A percentile compares a stretch with the other conserved stretches of the same genome.
Evolutionary conservation across 1,140 invertebrate species (phyloP).

Genomic region (Adoxophyes honmai): DNA sequence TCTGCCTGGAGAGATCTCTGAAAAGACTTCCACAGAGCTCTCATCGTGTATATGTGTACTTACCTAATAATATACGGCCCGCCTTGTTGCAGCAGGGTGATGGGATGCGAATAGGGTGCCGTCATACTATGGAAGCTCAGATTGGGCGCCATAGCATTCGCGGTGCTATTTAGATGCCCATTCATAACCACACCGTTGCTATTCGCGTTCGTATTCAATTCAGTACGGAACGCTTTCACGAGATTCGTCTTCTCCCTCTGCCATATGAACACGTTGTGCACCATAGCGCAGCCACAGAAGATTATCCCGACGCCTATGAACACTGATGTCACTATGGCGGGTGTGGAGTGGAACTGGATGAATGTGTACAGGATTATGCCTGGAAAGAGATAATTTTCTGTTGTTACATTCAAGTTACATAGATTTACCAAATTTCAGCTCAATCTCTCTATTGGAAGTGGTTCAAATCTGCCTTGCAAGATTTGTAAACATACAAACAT

Average conservation of each 20-base stretch:
- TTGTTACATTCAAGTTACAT: no score
- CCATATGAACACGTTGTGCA: slow-evolving; percentile 96
- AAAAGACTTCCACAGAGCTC: no score
- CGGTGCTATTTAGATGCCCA: slow-evolving; percentile 67
- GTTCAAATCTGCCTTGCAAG: no score
- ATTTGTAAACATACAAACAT: no score
- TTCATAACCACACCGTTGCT: slow-evolving; percentile 64
- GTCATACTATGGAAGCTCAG: slow-evolving; percentile 69
- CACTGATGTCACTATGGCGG: slow-evolving; percentile 92
- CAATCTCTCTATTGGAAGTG: no score
- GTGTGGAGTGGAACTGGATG: slow-evolving; percentile 93
- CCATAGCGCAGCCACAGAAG: slow-evolving; percentile 94
- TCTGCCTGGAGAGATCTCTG: no score
- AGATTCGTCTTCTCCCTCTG: slow-evolving; percentile 88
- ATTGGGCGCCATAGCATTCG: slow-evolving; percentile 35
- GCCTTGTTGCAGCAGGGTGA: slow-evolving; percentile 68
- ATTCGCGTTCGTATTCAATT: slow-evolving; percentile 35
- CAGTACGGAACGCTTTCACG: slow-evolving; percentile 64
- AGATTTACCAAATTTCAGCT: no score
- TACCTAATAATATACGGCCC: slow-evolving; percentile 74
- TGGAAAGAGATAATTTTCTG: slow-evolving; percentile 77
- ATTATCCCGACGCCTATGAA: slow-evolving; percentile 92
- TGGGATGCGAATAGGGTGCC: slow-evolving; percentile 62
- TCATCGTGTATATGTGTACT: slow-evolving; percentile 18
- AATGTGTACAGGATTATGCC: slow-evolving; percentile 95